A percentile compares a stretch with the other conserved stretches of the same genome.
phyloP scores from a whole-genome alignment of 2,113 vertebrate genomes.

The Actinemys pallida region DNA sequence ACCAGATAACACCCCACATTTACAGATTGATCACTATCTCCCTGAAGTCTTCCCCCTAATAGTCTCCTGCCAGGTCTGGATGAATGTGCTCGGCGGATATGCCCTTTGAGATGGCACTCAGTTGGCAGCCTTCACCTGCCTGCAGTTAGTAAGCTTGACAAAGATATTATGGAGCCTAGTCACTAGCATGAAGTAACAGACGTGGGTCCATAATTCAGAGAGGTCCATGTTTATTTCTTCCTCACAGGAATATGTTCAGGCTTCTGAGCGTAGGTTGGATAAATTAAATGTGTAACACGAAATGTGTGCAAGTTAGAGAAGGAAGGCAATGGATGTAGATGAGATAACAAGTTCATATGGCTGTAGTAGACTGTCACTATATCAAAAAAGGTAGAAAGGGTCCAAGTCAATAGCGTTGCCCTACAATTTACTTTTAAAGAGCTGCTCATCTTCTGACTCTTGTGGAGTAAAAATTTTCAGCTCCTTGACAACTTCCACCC shows the following conservation, averaged over 20 bases:
- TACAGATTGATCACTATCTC: background rate
- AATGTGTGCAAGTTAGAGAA: background rate
- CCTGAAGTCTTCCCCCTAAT: background rate
- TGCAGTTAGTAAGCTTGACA: background rate
- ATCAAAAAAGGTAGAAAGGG: background rate
- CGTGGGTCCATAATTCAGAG: rapidly evolving
- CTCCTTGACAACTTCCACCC: background rate
- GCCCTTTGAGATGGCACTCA: background rate
- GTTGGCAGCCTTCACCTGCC: background rate
- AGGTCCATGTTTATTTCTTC: background rate
- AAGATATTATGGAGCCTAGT: background rate
- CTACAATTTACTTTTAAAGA: background rate
- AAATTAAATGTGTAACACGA: rapidly evolving
- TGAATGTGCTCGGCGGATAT: background rate
- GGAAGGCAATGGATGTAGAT: background rate
- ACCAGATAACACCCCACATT: background rate
- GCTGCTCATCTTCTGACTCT: background rate
- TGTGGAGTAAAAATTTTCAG: background rate
- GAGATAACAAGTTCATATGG: background rate
- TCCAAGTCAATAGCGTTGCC: background rate
- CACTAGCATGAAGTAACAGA: background rate
- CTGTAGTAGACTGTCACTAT: background rate
- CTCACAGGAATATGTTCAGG: background rate
- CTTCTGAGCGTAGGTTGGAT: background rate
- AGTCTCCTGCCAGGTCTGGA: background rate